These are phyloP conservation scores for silkworm (Bombyx mori) DNA, from an alignment of 1,140 invertebrate species.

Conservation along the genomic window ASM3026992v2 NC_085124.1:5929001-5929500, in stretches of 20 bases:
- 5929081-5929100: too few relatives aligned
- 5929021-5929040: too few relatives aligned
- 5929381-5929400: neutral
- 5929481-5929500: too few relatives aligned
- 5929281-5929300: too few relatives aligned
- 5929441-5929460: neutral
- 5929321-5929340: neutral
- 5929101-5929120: conserved; percentile 66
- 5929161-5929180: conserved; percentile 55
- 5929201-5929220: conserved; percentile 44
- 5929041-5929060: too few relatives aligned
- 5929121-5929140: conserved; percentile 75
- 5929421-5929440: neutral
- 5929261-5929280: conserved; percentile 47
- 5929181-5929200: conserved; percentile 53
- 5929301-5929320: too few relatives aligned
- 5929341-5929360: neutral
- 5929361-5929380: neutral
- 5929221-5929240: conserved; percentile 54
- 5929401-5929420: neutral
- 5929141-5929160: conserved; percentile 73
- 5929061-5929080: too few relatives aligned
- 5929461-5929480: too few relatives aligned
- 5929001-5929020: too few relatives aligned
- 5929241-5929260: conserved; percentile 57